Percentiles rank a stretch among this genome's conserved stretches.
These are phyloP conservation scores for Lithophane socia DNA, from an alignment of 2,888 invertebrate genomes.

Conservation along the genomic window DNA sequence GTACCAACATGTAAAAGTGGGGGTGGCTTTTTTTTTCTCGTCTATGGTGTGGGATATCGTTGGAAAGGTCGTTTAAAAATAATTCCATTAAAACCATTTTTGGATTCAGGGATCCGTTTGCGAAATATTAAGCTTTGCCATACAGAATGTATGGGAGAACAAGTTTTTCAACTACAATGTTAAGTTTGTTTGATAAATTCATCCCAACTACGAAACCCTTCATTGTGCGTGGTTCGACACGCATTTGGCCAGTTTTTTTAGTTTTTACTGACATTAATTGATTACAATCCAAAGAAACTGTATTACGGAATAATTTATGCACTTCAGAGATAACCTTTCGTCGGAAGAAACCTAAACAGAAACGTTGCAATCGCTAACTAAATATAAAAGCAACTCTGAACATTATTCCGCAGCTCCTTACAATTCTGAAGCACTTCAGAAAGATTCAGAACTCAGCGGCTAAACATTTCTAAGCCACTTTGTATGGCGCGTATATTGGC, in stretches of 20 bases:
- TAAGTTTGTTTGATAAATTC: too few species aligned
- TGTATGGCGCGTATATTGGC: slow-evolving; percentile 49
- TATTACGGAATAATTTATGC: neutral
- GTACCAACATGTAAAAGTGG: too few species aligned
- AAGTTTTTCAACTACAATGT: too few species aligned
- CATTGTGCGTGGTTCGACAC: too few species aligned
- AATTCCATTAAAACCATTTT: too few species aligned
- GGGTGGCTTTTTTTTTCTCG: too few species aligned
- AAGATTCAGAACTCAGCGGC: slow-evolving; percentile 46
- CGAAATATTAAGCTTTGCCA: too few species aligned
- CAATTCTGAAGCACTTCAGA: slow-evolving; percentile 38
- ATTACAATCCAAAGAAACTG: neutral
- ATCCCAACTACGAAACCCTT: too few species aligned
- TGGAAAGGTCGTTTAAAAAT: too few species aligned
- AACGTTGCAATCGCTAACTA: slow-evolving; percentile 1
- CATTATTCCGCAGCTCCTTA: slow-evolving; percentile 10
- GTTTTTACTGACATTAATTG: neutral
- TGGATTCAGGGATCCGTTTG: too few species aligned
- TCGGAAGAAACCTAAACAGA: neutral
- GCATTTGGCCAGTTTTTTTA: neutral
- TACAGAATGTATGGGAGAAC: too few species aligned
- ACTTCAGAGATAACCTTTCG: neutral
- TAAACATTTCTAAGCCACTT: slow-evolving; percentile 53
- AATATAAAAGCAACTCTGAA: slow-evolving; percentile 16
- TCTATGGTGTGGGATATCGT: too few species aligned